Evolutionary conservation across 2,888 invertebrate species (phyloP), one percentile per base, ranked within the genome.

Genomic region (Pseudococcus longispinus): DNA sequence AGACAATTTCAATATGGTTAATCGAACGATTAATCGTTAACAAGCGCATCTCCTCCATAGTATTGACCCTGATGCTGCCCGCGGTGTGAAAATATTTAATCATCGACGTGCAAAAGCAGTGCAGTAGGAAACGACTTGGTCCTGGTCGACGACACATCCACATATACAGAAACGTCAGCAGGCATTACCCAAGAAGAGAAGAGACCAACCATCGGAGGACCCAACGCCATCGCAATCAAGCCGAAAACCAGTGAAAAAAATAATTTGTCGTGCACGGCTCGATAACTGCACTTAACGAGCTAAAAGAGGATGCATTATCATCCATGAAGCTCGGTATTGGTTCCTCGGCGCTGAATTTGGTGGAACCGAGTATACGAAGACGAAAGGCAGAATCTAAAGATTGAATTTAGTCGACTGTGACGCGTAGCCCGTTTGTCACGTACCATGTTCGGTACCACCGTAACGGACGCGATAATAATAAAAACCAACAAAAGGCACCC

Each of bases 401-500:
- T 86, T 86, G 77, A 86, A 86, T 80, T 86, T 77, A 86, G 80
- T 86, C 80, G 86, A 86, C 55, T 86, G 80, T 86, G 80, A 86
- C 86, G 86, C 55, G 51, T 11, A 80, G 80, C 32, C 29, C 80
- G 77, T 80, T 80, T 86, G 86, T 86, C 86, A 86, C 86, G 86
- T 86, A 86, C 86, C 86, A 86, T 37, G 86, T 80, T 86, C 80
- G 77, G 86, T 80, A 65, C 86, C 80, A 86, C 80, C 86, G 86
- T 15, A 86, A 86, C 86, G 80, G 86, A 86, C 86, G 74, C 85
- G 85, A 51, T 86, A 86, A 86, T 86, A 86, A 86, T 46, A 86
- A 86, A 86, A 86, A 86, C 86, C 86, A 86, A 86, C 86, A 85
- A 86, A 86, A 80, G 86, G 86, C 86, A 86, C 86, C 86, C 86